Conservation (phyloP, 2,888 invertebrate species). For the Exocentrus adspersus region DNA sequence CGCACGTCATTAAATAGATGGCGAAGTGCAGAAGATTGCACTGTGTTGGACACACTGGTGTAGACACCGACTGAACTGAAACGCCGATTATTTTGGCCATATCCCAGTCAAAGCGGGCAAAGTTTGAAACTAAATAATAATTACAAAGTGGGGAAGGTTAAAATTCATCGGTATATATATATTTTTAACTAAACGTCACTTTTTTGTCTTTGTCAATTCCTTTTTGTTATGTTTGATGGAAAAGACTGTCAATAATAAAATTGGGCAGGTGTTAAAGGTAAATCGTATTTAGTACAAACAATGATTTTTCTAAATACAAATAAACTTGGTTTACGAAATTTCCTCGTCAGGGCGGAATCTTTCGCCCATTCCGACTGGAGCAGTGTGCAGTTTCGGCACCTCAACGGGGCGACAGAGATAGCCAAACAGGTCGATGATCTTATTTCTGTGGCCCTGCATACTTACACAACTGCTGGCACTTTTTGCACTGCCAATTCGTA, state of each 20-base stretch:
- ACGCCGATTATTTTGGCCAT: constrained; percentile 13
- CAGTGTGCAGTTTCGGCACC: constrained; percentile 45
- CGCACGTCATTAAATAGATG: neutral
- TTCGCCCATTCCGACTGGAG: too few species aligned
- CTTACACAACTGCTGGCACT: constrained; percentile 56
- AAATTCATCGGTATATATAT: too few species aligned
- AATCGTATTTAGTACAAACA: too few species aligned
- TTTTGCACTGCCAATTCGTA: constrained; percentile 57
- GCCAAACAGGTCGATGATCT: constrained; percentile 56
- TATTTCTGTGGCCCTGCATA: constrained; percentile 54
- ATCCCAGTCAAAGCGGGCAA: neutral
- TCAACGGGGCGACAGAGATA: constrained; percentile 38
- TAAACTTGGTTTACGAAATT: neutral
- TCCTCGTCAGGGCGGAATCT: neutral
- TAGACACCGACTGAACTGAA: constrained; percentile 9
- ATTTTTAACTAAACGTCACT: too few species aligned
- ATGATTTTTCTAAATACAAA: constrained; percentile 2
- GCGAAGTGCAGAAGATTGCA: constrained; percentile 17
- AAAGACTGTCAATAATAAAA: too few species aligned
- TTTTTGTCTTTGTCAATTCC: too few species aligned
- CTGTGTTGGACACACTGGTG: constrained; percentile 1
- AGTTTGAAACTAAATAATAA: too few species aligned
- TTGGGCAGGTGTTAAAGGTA: too few species aligned
- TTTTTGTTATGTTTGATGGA: too few species aligned
- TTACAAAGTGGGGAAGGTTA: too few species aligned